These are phyloP conservation scores for Ophioninae sp. DNA, from an alignment of 2,888 invertebrate genomes.

Conservation along the genomic window DNA sequence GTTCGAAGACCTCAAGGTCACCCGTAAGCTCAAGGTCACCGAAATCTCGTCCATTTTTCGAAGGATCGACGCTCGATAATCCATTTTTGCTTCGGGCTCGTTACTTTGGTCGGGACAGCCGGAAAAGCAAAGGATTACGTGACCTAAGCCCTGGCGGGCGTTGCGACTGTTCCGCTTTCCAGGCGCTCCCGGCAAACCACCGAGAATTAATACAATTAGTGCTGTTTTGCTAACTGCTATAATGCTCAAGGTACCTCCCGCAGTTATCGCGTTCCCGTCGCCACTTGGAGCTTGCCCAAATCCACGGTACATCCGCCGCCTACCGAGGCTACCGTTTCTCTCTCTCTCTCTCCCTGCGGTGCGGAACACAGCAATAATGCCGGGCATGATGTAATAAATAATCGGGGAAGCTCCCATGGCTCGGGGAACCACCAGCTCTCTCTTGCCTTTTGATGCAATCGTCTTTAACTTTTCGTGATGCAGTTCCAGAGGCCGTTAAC, in stretches of 20 bases:
- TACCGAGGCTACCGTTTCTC: conserved; percentile 46
- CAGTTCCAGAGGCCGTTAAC: no score
- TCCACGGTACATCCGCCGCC: conserved; percentile 66
- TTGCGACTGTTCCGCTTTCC: conserved; percentile 33
- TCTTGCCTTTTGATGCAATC: conserved; percentile 46
- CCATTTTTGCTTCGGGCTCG: conserved; percentile 21
- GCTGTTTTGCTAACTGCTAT: conserved; percentile 77
- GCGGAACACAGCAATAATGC: conserved; percentile 43
- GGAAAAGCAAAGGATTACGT: conserved; percentile 73
- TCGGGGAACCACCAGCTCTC: conserved; percentile 34
- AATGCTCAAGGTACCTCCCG: conserved; percentile 67
- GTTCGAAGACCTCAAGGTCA: no score
- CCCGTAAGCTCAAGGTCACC: no score
- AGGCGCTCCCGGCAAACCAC: conserved; percentile 73
- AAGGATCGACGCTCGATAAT: no score
- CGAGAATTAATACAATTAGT: conserved; percentile 80
- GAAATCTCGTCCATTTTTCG: no score
- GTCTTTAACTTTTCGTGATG: conserved; percentile 35
- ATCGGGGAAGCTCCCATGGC: conserved; percentile 49
- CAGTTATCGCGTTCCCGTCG: conserved; percentile 60
- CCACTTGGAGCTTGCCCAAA: conserved; percentile 78
- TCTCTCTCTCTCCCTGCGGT: conserved; percentile 30
- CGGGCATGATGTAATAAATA: conserved; percentile 57
- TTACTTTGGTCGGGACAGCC: conserved; percentile 69
- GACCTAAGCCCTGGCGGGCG: conserved; percentile 48